phyloP scores from a whole-genome alignment of 2,888 invertebrate genomes.

The Antheraea assamensis region DNA sequence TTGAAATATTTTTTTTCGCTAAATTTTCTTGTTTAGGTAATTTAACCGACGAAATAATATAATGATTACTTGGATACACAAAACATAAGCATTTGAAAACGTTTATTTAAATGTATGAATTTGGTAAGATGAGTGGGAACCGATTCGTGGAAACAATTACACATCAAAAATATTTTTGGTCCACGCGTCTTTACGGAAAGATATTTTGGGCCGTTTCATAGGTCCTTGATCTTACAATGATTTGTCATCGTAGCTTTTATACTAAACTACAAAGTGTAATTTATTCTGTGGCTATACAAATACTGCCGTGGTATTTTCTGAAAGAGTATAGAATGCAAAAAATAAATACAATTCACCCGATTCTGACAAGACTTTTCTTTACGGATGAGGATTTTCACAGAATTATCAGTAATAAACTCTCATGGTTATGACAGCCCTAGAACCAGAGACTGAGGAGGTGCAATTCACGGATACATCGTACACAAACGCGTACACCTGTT shows the following conservation, averaged over 20 bases:
- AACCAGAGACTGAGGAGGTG: no score
- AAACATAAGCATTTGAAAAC: not conserved
- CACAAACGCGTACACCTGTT: no score
- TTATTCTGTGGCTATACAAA: not conserved
- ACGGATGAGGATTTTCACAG: no score
- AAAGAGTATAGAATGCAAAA: no score
- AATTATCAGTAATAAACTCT: no score
- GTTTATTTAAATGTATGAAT: conserved; percentile 15
- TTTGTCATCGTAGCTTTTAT: conserved; percentile 2
- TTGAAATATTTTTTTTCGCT: not conserved
- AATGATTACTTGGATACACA: not conserved
- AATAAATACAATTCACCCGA: no score
- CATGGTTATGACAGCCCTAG: no score
- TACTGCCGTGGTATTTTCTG: not conserved
- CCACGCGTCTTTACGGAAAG: conserved; percentile 30
- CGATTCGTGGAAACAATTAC: conserved; percentile 20
- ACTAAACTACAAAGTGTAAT: not conserved
- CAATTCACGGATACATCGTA: no score
- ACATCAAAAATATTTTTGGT: conserved; percentile 20
- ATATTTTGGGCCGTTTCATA: conserved; percentile 26
- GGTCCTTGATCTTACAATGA: conserved; percentile 21
- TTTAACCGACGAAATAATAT: not conserved
- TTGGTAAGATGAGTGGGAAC: conserved; percentile 7
- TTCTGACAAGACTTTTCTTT: no score
- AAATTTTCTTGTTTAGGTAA: not conserved